Evolutionary conservation across 2,797 vertebrate genomes (phyloP).

Genomic region (Mus caroli): DNA sequence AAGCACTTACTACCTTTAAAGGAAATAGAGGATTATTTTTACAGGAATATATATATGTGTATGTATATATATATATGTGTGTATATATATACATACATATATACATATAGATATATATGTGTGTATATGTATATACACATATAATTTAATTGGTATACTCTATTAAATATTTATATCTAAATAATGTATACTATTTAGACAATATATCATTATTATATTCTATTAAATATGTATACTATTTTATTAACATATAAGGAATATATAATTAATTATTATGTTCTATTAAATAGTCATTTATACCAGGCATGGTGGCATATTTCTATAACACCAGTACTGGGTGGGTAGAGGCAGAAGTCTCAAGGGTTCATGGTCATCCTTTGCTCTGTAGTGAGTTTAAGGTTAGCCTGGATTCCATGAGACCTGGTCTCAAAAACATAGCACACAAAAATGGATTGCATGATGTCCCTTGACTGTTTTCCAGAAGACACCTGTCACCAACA

Average conservation of each 20-base stretch:
- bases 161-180: background rate
- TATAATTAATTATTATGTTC: background rate
- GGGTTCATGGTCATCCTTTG: background rate
- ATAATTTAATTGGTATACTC: background rate
- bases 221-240: background rate
- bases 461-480: background rate
- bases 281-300: background rate
- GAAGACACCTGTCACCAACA: background rate
- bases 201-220: background rate
- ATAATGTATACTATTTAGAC: background rate
- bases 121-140: too few species aligned
- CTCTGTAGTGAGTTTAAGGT: background rate
- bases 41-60: background rate
- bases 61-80: background rate
- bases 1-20: background rate
- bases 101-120: background rate
- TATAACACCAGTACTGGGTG: background rate
- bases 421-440: background rate
- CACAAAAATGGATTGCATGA: background rate
- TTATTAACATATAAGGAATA: background rate
- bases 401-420: background rate
- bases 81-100: too few species aligned
- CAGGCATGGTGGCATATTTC: background rate
- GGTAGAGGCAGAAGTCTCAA: background rate
- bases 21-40: conserved; percentile 22